These are phyloP conservation scores for Drosophila grimshawi DNA, from an alignment of 1,140 invertebrate species.

Conservation along the genomic window DNA sequence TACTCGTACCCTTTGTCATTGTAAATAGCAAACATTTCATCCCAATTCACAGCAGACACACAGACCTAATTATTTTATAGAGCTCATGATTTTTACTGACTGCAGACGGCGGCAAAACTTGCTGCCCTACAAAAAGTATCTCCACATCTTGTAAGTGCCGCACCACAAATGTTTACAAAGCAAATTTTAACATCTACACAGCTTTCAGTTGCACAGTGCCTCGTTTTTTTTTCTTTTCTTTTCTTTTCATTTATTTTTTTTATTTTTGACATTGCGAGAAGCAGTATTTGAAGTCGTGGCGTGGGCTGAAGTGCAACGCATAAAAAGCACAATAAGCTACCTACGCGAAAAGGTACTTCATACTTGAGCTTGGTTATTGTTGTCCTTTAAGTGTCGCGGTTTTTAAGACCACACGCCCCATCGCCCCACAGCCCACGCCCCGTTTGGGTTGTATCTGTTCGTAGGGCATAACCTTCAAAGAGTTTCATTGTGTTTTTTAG, in stretches of 20 bases:
- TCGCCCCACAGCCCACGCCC: no score
- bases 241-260: background rate
- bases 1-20: conserved; percentile 16
- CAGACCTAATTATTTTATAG: conserved; percentile 76
- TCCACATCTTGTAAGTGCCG: conserved; percentile 42
- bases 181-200: conserved; percentile 58
- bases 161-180: conserved; percentile 15
- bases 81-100: conserved; percentile 63
- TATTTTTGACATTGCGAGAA: conserved; percentile 64
- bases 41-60: conserved; percentile 20
- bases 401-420: conserved; percentile 43
- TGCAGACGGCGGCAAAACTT: conserved; percentile 27
- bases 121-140: conserved; percentile 13
- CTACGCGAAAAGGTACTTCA: conserved; percentile 64
- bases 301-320: conserved; percentile 65
- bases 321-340: conserved; percentile 81
- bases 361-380: conserved; percentile 60
- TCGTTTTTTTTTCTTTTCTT: background rate
- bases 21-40: conserved; percentile 50
- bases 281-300: conserved; percentile 9
- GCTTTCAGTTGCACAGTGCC: conserved; percentile 52
- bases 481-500: conserved; percentile 72
- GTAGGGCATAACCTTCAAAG: conserved; percentile 53
- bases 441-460: conserved; percentile 8
- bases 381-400: conserved; percentile 69